A percentile compares a stretch with the other conserved stretches of the same genome.
Conservation (phyloP, 2,113 vertebrate genomes). For the Oreochromis niloticus region DNA sequence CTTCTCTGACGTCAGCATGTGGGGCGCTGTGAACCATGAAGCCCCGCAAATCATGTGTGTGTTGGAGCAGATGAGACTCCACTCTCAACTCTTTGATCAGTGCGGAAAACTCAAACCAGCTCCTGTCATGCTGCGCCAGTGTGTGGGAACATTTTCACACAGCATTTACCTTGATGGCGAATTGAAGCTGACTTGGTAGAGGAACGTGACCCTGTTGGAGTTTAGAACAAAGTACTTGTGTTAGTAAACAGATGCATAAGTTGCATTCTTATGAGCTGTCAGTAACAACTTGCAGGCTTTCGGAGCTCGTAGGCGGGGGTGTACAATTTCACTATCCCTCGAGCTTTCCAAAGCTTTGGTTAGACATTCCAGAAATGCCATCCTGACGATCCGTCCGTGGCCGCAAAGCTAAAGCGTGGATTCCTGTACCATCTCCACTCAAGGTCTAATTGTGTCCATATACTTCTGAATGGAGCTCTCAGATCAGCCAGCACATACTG, state of each 20-base stretch:
- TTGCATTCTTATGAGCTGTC: conserved; percentile 46
- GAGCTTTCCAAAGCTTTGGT: conserved; percentile 42
- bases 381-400: conserved; percentile 27
- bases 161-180: conserved; percentile 48
- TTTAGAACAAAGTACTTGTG: conserved; percentile 59
- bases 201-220: conserved; percentile 44
- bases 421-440: conserved; percentile 21
- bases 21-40: conserved; percentile 7
- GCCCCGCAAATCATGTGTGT: conserved; percentile 16
- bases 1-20: conserved; percentile 46
- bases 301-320: conserved; percentile 1
- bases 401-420: conserved; percentile 28
- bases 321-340: conserved; percentile 51
- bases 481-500: conserved; percentile 6
- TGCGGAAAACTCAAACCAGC: conserved; percentile 40
- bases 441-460: not conserved
- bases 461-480: not conserved
- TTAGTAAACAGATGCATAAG: conserved; percentile 65
- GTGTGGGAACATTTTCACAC: conserved; percentile 49
- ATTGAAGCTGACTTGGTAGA: conserved; percentile 51
- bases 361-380: conserved; percentile 66
- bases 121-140: conserved; percentile 1
- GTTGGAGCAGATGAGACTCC: conserved; percentile 22
- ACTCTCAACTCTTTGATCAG: conserved; percentile 48
- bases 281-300: conserved; percentile 45